These are phyloP conservation scores for Paracentrotus lividus DNA, from an alignment of 53 echinoderm and acorn worm species.

Conservation along the genomic window DNA sequence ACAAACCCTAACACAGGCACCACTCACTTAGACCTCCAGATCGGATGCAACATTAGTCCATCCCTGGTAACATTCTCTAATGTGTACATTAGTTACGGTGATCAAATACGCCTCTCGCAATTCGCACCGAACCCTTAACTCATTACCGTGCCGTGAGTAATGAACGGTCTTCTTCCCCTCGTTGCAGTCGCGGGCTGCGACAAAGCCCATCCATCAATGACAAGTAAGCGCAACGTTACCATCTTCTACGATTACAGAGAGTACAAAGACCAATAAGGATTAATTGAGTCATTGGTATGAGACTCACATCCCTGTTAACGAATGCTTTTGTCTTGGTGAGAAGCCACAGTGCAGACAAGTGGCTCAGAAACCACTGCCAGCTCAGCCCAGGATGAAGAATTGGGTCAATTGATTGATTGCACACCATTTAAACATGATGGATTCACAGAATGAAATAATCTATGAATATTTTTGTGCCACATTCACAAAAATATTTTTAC, in stretches of 20 bases:
- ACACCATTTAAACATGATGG: not conserved
- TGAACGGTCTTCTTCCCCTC: constrained; percentile 39
- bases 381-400: not conserved
- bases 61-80: constrained; percentile 26
- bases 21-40: not conserved
- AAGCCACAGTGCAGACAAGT: not conserved
- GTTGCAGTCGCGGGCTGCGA: constrained; percentile 41
- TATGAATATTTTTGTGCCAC: not conserved
- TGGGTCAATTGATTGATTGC: not conserved
- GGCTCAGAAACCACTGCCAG: not conserved
- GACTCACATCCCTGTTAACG: not conserved
- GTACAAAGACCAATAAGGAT: constrained; percentile 47
- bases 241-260: constrained; percentile 31
- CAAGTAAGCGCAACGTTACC: constrained; percentile 21
- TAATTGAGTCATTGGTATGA: constrained; percentile 45
- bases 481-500: not conserved
- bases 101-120: constrained; percentile 44
- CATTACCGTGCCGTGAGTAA: constrained; percentile 39
- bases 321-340: not conserved
- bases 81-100: constrained; percentile 51
- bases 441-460: not conserved
- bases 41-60: not conserved
- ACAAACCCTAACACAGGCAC: constrained; percentile 39
- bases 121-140: constrained; percentile 44
- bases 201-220: constrained; percentile 45